Percentiles rank a stretch among this genome's conserved stretches.
Conservation (phyloP, 2,797 vertebrate species). For the Poecile montanus region DNA sequence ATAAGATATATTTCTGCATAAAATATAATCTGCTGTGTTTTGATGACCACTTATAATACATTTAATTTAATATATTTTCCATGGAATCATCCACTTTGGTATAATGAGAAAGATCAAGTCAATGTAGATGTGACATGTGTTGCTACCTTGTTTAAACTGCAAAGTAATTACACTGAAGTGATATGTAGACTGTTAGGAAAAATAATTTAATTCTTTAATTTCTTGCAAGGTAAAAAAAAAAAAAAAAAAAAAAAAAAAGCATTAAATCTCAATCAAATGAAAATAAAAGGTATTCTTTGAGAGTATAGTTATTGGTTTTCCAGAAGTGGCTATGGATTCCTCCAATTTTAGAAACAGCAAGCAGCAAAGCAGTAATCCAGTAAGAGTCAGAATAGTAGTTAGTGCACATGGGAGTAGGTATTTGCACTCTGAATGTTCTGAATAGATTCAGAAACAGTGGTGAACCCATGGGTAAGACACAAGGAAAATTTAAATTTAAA, state of each 20-base stretch:
- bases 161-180: background rate
- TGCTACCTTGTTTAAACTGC: background rate
- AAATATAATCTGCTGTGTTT: background rate
- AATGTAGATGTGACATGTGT: background rate
- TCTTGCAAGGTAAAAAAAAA: background rate
- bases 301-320: rapidly evolving
- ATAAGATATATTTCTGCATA: background rate
- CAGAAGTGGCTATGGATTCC: background rate
- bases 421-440: background rate
- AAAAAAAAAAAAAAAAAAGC: background rate
- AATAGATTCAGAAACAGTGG: background rate
- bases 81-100: background rate
- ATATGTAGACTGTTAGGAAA: background rate
- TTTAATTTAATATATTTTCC: background rate
- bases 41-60: background rate
- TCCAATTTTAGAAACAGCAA: background rate
- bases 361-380: rapidly evolving
- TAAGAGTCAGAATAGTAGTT: background rate
- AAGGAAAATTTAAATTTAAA: background rate
- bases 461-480: background rate
- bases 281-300: background rate
- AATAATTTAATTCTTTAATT: background rate
- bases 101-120: background rate
- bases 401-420: background rate
- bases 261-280: background rate